Evolutionary conservation across 1,140 invertebrate genomes (phyloP), one percentile per base, ranked within the genome.

Genomic region (Brachionus rotundiformis): DNA sequence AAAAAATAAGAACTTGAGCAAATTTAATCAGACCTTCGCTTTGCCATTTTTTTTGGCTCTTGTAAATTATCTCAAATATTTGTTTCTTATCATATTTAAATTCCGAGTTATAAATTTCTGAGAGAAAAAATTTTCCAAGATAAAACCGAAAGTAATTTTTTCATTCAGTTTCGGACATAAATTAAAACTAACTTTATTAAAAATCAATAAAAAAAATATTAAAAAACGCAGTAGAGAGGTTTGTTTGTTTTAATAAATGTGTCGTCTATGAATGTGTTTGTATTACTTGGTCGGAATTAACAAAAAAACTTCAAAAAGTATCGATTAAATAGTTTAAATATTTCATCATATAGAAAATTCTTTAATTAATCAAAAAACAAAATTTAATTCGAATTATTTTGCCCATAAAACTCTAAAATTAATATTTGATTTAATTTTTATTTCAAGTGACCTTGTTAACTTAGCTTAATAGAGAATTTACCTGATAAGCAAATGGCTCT

Each of bases 11-110:
- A 54, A 19, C 47, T 54, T 54, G 5, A 25, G 47, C 19, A 54
- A 54, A 54, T 8, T 54, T 54, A 54, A 25, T 54, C 47, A 54
- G 47, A 19, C 47, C 47, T 54, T 54, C 47, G 23, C 16, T 54
- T 54, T 4, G 16, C 13, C 47, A 54, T 19, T 19, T 54, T n/a
- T n/a, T 54, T 19, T 7, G 19, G 19, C 47, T 54, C 19, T 54
- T 54, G 19, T 54, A 54, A 19, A 54, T n/a, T 16, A 54, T 54
- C 47, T 19, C 47, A 54, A 54, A 54, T 54, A 54, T 54, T 54
- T 54, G 47, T 19, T 54, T 54, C 47, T 54, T 54, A 54, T 54
- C 47, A 54, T 19, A 54, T 54, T 54, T 54, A 54, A 54, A 54
- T 54, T 54, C 47, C 47, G 47, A 54, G 19, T 54, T 54, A n/a